These are phyloP conservation scores for Mus minutoides DNA, from an alignment of 2,797 vertebrate genomes.

Conservation along the genomic window DNA sequence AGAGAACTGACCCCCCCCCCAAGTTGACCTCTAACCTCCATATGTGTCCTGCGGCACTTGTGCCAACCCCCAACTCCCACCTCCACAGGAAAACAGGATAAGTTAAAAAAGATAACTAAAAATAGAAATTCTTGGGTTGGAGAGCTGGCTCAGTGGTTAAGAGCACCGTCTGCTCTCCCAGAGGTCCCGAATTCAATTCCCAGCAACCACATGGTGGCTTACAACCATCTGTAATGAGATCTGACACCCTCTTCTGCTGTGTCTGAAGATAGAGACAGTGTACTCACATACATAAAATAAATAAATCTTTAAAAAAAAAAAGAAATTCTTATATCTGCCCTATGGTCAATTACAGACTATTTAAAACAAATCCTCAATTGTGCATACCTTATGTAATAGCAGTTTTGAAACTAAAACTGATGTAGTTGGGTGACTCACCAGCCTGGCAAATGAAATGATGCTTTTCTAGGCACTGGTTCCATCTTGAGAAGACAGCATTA, in stretches of 20 bases:
- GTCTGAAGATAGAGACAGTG: no score
- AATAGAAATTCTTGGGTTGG: neutral
- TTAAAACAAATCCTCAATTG: neutral
- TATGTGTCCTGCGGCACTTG: neutral
- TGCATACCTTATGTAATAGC: neutral
- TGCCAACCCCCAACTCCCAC: no score
- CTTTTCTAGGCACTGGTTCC: neutral
- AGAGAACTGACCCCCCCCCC: neutral
- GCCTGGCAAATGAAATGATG: constrained; percentile 73
- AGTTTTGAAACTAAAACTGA: neutral
- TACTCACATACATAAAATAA: no score
- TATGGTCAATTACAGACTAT: neutral
- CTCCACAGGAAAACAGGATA: neutral
- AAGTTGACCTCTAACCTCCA: no score
- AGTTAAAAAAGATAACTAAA: neutral
- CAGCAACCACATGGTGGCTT: no score
- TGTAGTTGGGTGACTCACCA: constrained; percentile 54
- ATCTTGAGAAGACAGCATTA: neutral
- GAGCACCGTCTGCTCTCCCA: no score
- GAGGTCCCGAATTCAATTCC: no score
- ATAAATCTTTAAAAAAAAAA: no score
- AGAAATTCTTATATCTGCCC: neutral
- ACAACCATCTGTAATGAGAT: no score
- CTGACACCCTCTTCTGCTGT: no score
- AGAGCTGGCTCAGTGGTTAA: no score